Evolutionary conservation across 2,113 vertebrate species (phyloP), one percentile per base, ranked within the genome.

Genomic region (Rana temporaria): DNA sequence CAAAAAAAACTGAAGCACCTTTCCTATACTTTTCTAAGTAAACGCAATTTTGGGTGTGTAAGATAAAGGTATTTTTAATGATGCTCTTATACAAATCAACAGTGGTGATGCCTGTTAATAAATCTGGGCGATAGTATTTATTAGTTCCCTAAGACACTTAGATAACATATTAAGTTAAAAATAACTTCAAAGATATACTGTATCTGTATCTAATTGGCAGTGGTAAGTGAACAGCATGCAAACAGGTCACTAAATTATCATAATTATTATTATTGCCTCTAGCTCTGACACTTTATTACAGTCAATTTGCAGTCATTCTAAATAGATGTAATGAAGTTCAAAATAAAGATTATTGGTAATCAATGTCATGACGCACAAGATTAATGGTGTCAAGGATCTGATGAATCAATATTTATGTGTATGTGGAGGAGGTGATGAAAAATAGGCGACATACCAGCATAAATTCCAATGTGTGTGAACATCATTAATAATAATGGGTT

Each of bases 341-440:
- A 82, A 81, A 81, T 81, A 81, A 82, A 82, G 79, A 73, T 82
- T 82, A 82, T 74, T 66, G 70, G 62, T 66, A 82, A 82, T 82
- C 70, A 82, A 73, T 82, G 70, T 82, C 79, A 64, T 14, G 6
- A 14, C 57, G 60, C 48, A 30, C 14, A 82, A 66, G 79, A 82
- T 52, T 73, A 64, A 81, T 73, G 68, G 59, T 81, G 68, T 72
- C 59, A 73, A 70, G 42, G 26, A 64, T 63, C 68, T 69, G 74
- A 65, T 74, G 30, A 82, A 82, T 82, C 69, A 82, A 82, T 82
- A 74, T 74, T 65, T 74, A 74, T 74, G 26, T 62, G 38, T 72
- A 34, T 72, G 42, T 81, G 59, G 42, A 72, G 59, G 79, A 53
- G 67, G 20, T 59, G 38, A 34, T 72, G 42, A 81, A 72, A 63